Evolutionary conservation across 2,888 invertebrate genomes (phyloP).

Genomic region (Drosophila glabriapex): DNA sequence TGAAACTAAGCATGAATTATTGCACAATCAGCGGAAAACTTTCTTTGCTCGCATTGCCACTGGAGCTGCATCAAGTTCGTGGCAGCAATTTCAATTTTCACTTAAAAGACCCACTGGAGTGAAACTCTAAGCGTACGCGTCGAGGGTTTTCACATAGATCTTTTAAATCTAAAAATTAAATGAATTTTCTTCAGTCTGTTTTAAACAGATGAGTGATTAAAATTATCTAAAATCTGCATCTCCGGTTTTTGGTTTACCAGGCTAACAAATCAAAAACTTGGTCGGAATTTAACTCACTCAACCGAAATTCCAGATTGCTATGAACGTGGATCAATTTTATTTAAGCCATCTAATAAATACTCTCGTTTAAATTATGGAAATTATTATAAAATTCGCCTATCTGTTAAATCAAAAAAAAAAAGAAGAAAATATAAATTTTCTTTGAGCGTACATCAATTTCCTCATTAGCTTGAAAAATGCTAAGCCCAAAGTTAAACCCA

Average conservation of each 20-base stretch:
- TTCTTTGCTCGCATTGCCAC: slow-evolving; percentile 53
- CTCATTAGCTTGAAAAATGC: neutral
- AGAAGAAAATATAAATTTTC: neutral
- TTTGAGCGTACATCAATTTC: neutral
- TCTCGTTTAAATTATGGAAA: too few species aligned
- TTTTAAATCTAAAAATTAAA: slow-evolving; percentile 2
- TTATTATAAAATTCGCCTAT: neutral
- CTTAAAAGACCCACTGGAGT: slow-evolving; percentile 22
- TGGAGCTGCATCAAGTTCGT: slow-evolving; percentile 54
- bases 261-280: neutral
- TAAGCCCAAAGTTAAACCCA: neutral
- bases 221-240: neutral
- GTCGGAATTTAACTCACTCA: neutral
- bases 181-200: neutral
- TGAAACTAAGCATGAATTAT: slow-evolving; percentile 78
- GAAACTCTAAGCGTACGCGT: slow-evolving; percentile 13
- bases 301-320: neutral
- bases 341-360: neutral
- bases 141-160: slow-evolving; percentile 34
- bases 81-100: slow-evolving; percentile 61
- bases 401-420: neutral
- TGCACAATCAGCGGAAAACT: slow-evolving; percentile 77
- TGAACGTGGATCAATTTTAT: neutral
- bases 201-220: neutral
- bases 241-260: neutral